phyloP scores from a whole-genome alignment of 2,113 vertebrate species.

The Gymnobelideus leadbeateri region DNA sequence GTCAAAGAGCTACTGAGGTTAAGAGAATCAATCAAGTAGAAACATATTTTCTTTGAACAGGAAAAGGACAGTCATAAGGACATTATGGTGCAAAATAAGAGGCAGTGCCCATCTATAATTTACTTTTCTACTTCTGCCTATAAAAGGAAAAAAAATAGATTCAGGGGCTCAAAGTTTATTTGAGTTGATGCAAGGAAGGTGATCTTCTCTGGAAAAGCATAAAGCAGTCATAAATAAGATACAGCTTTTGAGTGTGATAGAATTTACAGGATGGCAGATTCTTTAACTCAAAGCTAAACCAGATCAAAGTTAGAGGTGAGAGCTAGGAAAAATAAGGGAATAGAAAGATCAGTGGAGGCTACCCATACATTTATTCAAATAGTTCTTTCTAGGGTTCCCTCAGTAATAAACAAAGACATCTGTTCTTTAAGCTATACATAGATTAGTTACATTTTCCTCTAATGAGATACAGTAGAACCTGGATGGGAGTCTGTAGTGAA shows the following conservation, averaged over 20 bases:
- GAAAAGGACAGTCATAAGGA: neutral
- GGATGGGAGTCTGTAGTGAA: neutral
- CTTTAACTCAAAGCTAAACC: neutral
- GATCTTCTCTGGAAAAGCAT: neutral
- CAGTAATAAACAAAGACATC: neutral
- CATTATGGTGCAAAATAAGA: neutral
- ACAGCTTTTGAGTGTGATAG: neutral
- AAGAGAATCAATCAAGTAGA: neutral
- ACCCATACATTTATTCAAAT: neutral
- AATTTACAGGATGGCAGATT: neutral
- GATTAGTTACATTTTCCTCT: neutral
- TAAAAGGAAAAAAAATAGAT: neutral
- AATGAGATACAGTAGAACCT: neutral
- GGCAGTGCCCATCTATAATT: neutral
- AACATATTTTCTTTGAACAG: neutral
- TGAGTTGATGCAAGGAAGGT: neutral
- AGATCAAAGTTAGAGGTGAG: neutral
- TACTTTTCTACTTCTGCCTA: neutral
- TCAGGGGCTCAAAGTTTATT: neutral
- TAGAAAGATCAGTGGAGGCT: neutral
- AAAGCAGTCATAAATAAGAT: neutral
- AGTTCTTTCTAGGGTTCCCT: neutral
- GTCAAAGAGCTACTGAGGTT: neutral
- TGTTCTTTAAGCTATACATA: neutral
- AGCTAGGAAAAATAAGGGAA: neutral